Conservation (phyloP, 2,797 vertebrate species). For the Tapirus indicus region DNA sequence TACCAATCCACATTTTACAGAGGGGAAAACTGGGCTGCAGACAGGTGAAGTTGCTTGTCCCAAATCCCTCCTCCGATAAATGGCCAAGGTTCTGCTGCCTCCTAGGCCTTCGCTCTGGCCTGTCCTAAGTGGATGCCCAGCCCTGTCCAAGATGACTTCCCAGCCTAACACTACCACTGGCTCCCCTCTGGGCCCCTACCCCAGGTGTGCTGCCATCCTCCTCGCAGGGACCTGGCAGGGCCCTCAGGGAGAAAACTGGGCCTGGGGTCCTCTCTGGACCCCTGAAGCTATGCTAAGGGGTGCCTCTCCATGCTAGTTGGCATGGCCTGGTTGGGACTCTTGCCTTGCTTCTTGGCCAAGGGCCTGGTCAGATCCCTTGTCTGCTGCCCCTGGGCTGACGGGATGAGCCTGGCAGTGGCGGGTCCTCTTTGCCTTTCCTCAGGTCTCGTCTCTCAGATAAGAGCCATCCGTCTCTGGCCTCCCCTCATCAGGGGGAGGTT, state of each 20-base stretch:
- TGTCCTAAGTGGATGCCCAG: rapidly evolving
- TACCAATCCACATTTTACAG: background rate
- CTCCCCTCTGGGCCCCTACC: no score
- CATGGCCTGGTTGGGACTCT: background rate
- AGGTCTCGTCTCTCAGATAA: background rate
- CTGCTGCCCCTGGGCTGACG: background rate
- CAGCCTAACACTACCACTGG: no score
- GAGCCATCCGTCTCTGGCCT: background rate
- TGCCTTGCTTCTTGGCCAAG: background rate
- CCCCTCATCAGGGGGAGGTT: background rate
- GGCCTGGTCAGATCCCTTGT: background rate
- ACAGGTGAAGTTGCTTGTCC: background rate
- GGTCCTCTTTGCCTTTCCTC: background rate
- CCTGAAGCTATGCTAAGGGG: background rate
- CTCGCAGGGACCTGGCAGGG: background rate
- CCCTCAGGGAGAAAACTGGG: background rate
- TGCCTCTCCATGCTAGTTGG: background rate
- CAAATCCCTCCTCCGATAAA: background rate
- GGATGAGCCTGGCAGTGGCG: background rate
- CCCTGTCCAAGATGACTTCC: background rate
- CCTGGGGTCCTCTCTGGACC: background rate
- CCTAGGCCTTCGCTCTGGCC: background rate
- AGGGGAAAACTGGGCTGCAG: background rate
- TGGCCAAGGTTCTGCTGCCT: background rate
- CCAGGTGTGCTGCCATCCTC: background rate